phyloP scores from a whole-genome alignment of 2,113 vertebrate genomes.

The Thunnus thynnus region DNA sequence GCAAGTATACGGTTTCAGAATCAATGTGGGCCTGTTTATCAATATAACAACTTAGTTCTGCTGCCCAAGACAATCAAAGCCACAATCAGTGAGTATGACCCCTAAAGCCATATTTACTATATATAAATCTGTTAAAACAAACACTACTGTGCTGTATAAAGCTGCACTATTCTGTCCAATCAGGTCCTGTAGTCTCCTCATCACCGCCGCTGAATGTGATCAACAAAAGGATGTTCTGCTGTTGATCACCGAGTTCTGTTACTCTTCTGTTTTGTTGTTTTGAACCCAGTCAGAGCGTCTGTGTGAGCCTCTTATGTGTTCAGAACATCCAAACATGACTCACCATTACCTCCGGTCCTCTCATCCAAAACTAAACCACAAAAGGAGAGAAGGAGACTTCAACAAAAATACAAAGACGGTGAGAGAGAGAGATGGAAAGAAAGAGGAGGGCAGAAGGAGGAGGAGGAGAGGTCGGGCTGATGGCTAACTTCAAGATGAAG shows the following conservation, averaged over 20 bases:
- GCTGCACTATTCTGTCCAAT: background rate
- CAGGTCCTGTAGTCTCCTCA: background rate
- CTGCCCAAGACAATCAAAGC: background rate
- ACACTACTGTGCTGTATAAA: background rate
- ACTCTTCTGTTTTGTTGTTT: constrained; percentile 4
- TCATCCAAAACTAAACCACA: constrained; percentile 16
- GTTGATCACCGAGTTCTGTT: background rate
- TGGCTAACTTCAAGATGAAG: background rate
- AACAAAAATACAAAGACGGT: background rate
- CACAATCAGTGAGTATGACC: background rate
- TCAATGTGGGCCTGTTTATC: background rate
- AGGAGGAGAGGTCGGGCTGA: background rate
- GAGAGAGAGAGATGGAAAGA: background rate
- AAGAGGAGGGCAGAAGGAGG: background rate
- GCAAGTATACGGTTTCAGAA: background rate
- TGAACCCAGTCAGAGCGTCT: constrained; percentile 1
- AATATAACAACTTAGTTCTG: background rate
- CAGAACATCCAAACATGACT: constrained; percentile 38
- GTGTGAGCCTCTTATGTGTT: constrained; percentile 31
- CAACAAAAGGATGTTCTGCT: background rate
- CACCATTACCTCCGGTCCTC: constrained; percentile 34
- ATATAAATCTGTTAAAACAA: background rate
- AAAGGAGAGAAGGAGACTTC: constrained; percentile 9
- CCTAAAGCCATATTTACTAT: background rate
- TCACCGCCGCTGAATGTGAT: background rate